Percentiles rank a stretch among this genome's conserved stretches.
These are phyloP conservation scores for Ephydatia muelleri DNA, from an alignment of 37 sponge, comb jelly and placozoan genomes.

Conservation along the genomic window DNA sequence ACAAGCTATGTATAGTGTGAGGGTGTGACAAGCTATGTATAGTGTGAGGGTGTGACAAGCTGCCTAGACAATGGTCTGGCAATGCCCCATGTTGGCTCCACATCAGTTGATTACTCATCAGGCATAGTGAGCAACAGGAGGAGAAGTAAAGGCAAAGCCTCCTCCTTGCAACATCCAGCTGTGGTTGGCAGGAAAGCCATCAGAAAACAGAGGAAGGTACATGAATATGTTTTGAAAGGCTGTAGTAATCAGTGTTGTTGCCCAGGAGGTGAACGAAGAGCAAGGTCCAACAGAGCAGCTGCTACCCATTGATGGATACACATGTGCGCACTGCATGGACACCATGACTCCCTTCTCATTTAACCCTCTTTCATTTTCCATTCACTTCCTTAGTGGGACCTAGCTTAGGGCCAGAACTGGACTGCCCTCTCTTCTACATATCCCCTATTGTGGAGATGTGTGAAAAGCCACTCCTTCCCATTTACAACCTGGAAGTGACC, in stretches of 20 bases:
- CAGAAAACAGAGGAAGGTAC: neutral
- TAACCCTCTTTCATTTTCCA: no score
- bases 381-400: neutral
- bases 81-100: no score
- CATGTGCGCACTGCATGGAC: no score
- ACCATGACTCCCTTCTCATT: no score
- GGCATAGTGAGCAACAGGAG: neutral
- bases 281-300: neutral
- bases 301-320: neutral
- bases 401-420: constrained; percentile 59
- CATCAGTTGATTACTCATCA: neutral
- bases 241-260: neutral
- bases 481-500: constrained; percentile 58
- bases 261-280: neutral
- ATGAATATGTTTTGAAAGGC: neutral
- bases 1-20: no score
- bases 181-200: neutral
- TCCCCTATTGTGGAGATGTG: constrained; percentile 64
- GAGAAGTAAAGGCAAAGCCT: neutral
- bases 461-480: constrained; percentile 32
- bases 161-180: neutral
- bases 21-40: no score
- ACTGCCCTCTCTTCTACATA: constrained; percentile 54
- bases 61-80: no score
- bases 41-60: no score